Percentiles rank a stretch among this genome's conserved stretches.
Evolutionary conservation across 2,888 invertebrate species (phyloP).

Genomic region (Chesias legatella): DNA sequence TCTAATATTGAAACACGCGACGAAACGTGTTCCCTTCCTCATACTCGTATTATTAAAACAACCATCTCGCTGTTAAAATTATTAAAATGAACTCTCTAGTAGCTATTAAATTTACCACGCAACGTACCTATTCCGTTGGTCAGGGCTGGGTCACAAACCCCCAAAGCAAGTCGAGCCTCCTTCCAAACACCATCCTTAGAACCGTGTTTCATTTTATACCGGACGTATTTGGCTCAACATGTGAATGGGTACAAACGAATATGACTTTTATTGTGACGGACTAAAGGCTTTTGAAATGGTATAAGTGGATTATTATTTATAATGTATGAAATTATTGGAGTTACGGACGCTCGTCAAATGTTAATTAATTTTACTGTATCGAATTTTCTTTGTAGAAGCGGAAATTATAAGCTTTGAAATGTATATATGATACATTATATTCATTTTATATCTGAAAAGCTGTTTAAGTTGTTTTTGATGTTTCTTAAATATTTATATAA

Average conservation of each 20-base stretch:
- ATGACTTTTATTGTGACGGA: slow-evolving; percentile 34
- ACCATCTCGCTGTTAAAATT: slow-evolving; percentile 35
- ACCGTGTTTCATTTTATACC: slow-evolving; percentile 30
- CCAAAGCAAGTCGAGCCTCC: slow-evolving; percentile 32
- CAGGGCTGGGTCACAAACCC: slow-evolving; percentile 51
- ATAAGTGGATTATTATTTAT: slow-evolving; percentile 19
- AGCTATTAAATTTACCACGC: slow-evolving; percentile 55
- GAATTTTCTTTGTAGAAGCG: slow-evolving; percentile 17
- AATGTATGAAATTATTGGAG: slow-evolving; percentile 24
- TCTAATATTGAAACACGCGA: slow-evolving; percentile 28
- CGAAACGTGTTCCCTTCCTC: slow-evolving; percentile 27
- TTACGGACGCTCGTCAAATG: slow-evolving; percentile 20
- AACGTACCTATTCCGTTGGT: slow-evolving; percentile 60
- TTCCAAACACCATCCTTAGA: slow-evolving; percentile 1
- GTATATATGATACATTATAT: too few relatives aligned
- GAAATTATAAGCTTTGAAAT: neutral
- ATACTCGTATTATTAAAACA: slow-evolving; percentile 38
- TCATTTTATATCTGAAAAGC: too few relatives aligned
- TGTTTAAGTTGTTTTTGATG: too few relatives aligned
- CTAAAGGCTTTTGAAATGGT: slow-evolving; percentile 22
- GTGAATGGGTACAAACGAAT: slow-evolving; percentile 32
- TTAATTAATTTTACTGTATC: slow-evolving; percentile 31
- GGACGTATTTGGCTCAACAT: slow-evolving; percentile 27
- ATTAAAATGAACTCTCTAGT: slow-evolving; percentile 22
- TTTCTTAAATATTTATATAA: too few relatives aligned